Evolutionary conservation across 92 coral and sea anemone species (phyloP).

Genomic region (Galaxea fascicularis): DNA sequence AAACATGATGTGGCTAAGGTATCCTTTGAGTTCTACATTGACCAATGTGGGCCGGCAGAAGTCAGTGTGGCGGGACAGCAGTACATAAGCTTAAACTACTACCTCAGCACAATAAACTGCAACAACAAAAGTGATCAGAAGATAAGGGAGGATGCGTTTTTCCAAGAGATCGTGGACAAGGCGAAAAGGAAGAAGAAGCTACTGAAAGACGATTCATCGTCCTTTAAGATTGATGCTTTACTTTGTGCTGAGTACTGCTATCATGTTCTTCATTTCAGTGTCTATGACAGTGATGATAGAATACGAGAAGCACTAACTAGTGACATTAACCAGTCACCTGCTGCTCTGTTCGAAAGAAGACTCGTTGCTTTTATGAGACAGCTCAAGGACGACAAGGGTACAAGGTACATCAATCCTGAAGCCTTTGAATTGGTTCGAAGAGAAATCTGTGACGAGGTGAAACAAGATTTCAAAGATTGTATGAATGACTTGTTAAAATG

Average conservation of each 20-base stretch:
- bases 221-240: constrained; percentile 37
- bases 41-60: constrained; percentile 36
- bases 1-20: neutral
- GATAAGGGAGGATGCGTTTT: constrained; percentile 35
- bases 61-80: constrained; percentile 24
- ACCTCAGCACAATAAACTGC: constrained; percentile 59
- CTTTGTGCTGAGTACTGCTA: constrained; percentile 62
- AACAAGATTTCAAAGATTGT: neutral
- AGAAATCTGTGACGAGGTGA: neutral
- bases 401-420: constrained; percentile 5
- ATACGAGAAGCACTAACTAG: neutral
- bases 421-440: constrained; percentile 12
- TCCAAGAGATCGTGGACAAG: constrained; percentile 32
- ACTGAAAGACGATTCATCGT: neutral
- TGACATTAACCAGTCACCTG: neutral
- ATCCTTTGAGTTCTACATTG: constrained; percentile 39
- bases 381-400: neutral
- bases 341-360: neutral
- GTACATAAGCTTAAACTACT: constrained; percentile 59
- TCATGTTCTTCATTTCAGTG: constrained; percentile 35
- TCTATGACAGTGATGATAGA: constrained; percentile 5
- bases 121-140: constrained; percentile 18
- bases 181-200: constrained; percentile 11
- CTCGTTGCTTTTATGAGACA: neutral
- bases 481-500: neutral